Percentiles rank a stretch among this genome's conserved stretches.
Evolutionary conservation across 2,113 vertebrate species (phyloP).

Genomic region (Syngnathus floridae): DNA sequence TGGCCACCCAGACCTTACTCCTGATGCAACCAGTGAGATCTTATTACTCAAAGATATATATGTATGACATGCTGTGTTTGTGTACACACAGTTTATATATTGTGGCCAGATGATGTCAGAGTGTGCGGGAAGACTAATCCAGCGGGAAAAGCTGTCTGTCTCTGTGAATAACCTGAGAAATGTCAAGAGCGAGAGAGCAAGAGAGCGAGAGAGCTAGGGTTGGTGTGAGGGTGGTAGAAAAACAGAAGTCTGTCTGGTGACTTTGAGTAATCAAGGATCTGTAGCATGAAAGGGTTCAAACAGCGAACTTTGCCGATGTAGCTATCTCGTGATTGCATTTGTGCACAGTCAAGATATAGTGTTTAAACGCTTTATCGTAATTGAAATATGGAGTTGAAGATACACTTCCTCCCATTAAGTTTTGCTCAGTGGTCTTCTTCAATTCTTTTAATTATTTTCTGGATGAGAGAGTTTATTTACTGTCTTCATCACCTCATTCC

Average conservation of each 20-base stretch:
- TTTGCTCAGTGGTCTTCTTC: neutral
- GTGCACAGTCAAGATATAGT: too few species aligned
- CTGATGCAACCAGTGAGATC: neutral
- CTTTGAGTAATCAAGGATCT: neutral
- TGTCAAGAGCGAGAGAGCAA: neutral
- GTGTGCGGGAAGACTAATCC: neutral
- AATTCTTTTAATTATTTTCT: neutral
- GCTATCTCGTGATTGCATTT: neutral
- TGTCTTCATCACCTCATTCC: neutral
- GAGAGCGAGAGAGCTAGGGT: neutral
- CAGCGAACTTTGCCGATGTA: neutral
- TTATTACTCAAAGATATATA: neutral
- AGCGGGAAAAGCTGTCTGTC: neutral
- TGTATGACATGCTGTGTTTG: neutral
- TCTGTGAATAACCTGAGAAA: slow-evolving; percentile 4
- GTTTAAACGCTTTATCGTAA: too few species aligned
- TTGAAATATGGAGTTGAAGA: too few species aligned
- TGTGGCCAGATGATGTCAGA: neutral
- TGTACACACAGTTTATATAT: neutral
- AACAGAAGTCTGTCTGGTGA: neutral
- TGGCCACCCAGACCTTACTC: neutral
- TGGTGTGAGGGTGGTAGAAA: neutral
- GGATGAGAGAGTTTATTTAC: neutral
- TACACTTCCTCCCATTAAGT: neutral
- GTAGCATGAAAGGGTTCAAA: neutral